Base-by-base conservation (phyloP, 1,140 invertebrate genomes). In the Drosophila obscura region DNA sequence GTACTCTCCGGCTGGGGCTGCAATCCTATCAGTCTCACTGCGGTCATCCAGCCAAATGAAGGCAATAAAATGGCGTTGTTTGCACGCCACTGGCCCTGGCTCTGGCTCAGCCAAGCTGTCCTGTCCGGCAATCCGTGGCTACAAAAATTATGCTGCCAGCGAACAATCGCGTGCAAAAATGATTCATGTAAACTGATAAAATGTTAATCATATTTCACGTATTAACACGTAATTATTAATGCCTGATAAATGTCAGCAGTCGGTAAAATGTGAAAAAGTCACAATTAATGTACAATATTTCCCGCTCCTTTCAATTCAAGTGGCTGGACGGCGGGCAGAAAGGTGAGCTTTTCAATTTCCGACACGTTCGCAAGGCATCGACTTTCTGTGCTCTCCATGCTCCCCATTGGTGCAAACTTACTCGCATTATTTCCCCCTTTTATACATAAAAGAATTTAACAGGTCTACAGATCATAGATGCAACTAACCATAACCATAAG, bases 221-320 rank as follows among this genome's bases (percentile, higher is more conserved):
- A 81, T 80, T 81, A 80, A 81, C 78, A 77, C 67, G 53, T 77
- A 66, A 67, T 81, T 73, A 82, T 77, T 52, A 67, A 77, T 77
- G 74, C 74, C 65, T 71, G 74, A 75, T 75, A 74, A 75, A 66
- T 75, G 73, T 55, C 62, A 55, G 39, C 73, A 74, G 59, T 66
- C 46, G 62, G 71, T 74, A 48, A 43, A 74, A 75, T 13, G 53
- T 45, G 58, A 73, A 73, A 62, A 73, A 73, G 51, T 67, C 48
- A 50, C 72, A 60, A 60, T 76, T 76, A 76, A 60, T 67, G 61
- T 68, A 46, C 72, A 75, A 52, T 55, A 75, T 44, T 59, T 59
- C 19, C 6, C 26, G 35, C 9, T 35, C 28, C 48, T 74, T 46
- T 58, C 43, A 65, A 58, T 35, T 49, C 3, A 56, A 44, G 44